These are phyloP conservation scores for Ivindomyrus marchei DNA, from an alignment of 2,113 vertebrate species.

Conservation along the genomic window DNA sequence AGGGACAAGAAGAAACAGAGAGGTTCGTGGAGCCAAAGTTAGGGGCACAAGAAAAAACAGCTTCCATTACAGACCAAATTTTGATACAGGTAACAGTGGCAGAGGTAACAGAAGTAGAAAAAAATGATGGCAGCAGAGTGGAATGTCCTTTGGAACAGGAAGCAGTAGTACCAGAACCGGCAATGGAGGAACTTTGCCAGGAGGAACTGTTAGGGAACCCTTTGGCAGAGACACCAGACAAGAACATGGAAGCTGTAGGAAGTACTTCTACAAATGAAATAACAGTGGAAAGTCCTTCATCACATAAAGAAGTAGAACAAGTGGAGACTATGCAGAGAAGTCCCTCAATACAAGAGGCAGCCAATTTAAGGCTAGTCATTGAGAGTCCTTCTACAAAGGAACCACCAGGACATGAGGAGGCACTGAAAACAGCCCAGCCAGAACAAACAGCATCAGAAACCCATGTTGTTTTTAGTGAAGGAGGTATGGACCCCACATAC, in stretches of 20 bases:
- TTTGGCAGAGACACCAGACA: conserved; percentile 34
- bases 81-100: not conserved
- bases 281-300: not conserved
- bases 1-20: not conserved
- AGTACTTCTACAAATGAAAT: not conserved
- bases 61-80: not conserved
- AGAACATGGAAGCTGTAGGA: conserved; percentile 25
- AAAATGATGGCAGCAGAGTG: not conserved
- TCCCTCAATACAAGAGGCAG: not conserved
- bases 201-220: conserved; percentile 30
- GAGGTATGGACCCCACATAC: not conserved
- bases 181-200: conserved; percentile 26
- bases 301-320: not conserved
- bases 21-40: not conserved
- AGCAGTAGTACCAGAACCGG: conserved; percentile 25
- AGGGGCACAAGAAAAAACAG: not conserved
- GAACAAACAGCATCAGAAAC: not conserved
- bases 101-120: not conserved
- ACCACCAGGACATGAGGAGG: not conserved
- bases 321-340: not conserved
- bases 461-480: not conserved
- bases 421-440: not conserved
- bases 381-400: not conserved
- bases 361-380: not conserved
- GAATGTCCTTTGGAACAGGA: conserved; percentile 7